phyloP scores from a whole-genome alignment of 2,888 invertebrate genomes.

The Leucophora obtusa region DNA sequence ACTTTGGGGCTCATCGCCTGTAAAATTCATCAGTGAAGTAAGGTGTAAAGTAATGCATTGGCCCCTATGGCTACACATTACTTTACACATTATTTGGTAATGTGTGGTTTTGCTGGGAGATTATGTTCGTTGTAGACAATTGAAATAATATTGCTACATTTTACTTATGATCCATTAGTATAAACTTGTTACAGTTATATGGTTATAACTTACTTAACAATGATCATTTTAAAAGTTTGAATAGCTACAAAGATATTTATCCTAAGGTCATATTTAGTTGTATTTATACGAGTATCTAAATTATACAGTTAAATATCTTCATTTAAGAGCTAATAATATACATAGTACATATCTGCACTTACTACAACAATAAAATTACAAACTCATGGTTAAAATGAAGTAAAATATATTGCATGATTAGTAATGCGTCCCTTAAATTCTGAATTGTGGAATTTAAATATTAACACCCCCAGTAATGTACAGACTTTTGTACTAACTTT shows the following conservation, averaged over 20 bases:
- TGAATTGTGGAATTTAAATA: too few species aligned
- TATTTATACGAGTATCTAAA: constrained; percentile 7
- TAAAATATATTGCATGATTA: not conserved
- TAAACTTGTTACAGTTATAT: constrained; percentile 3
- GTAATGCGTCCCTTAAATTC: too few species aligned
- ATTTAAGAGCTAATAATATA: constrained; percentile 48
- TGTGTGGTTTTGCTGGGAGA: too few species aligned
- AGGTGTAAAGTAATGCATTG: too few species aligned
- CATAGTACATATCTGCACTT: not conserved
- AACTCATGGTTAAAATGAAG: not conserved
- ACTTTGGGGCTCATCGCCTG: too few species aligned
- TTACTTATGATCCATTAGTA: not conserved
- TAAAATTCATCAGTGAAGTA: too few species aligned
- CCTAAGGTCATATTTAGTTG: constrained; percentile 21
- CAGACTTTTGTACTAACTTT: too few species aligned
- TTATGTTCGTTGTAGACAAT: not conserved
- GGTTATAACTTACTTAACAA: constrained; percentile 2
- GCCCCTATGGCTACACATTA: too few species aligned
- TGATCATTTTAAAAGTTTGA: not conserved
- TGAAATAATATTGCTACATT: too few species aligned
- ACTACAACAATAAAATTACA: not conserved
- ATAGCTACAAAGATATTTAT: not conserved
- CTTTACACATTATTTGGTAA: too few species aligned
- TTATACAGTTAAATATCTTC: constrained; percentile 57
- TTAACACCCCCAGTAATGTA: too few species aligned